A percentile compares a stretch with the other conserved stretches of the same genome.
phyloP scores from a whole-genome alignment of 2,113 vertebrate genomes.

The Tupaia chinensis region DNA sequence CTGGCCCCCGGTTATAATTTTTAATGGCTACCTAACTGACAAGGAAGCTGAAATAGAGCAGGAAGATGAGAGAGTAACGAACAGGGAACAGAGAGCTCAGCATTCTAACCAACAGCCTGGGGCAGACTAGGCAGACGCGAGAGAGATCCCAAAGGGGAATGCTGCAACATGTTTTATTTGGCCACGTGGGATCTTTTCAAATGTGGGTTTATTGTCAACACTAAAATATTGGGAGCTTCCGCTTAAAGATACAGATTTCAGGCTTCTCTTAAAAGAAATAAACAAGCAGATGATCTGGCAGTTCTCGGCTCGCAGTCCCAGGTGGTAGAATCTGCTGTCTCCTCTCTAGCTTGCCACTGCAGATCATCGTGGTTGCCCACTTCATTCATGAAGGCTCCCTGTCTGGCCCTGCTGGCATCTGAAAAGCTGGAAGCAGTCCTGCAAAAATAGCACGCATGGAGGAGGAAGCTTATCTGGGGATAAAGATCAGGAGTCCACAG shows the following conservation, averaged over 20 bases:
- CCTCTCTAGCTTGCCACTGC: neutral
- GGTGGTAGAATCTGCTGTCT: neutral
- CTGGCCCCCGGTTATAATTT: neutral
- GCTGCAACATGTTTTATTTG: neutral
- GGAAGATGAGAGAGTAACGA: neutral
- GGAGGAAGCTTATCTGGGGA: neutral
- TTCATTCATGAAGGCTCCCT: neutral
- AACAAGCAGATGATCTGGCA: neutral
- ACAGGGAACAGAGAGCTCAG: neutral
- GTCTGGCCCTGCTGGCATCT: neutral
- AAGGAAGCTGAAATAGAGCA: neutral
- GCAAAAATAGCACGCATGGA: neutral
- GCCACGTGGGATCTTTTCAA: neutral
- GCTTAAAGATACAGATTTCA: slow-evolving; percentile 42
- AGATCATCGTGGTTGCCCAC: neutral
- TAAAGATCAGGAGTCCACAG: neutral
- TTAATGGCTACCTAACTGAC: neutral
- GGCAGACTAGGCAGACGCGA: neutral
- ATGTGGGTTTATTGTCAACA: slow-evolving; percentile 19
- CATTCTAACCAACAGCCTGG: neutral
- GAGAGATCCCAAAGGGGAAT: neutral
- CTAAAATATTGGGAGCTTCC: slow-evolving; percentile 11
- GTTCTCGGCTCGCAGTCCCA: neutral
- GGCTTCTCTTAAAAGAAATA: slow-evolving; percentile 11
- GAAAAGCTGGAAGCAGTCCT: neutral